phyloP scores from a whole-genome alignment of 2,113 vertebrate species.

The Psittacula cyanocephala region DNA sequence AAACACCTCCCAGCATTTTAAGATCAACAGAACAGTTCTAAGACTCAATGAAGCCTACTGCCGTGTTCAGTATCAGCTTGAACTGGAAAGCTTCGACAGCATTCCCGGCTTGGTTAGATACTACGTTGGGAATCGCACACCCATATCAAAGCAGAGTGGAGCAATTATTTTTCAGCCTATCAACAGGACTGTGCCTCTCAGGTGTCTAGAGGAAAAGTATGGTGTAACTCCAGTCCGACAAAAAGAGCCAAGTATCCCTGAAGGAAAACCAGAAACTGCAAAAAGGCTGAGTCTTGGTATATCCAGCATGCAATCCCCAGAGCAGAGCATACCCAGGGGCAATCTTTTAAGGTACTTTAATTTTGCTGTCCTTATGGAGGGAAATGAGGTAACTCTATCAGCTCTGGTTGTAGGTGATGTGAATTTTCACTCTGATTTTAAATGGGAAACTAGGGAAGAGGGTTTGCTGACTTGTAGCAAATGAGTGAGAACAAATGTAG shows the following conservation, averaged over 20 bases:
- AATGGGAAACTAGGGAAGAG: neutral
- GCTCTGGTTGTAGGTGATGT: neutral
- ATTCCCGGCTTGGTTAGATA: constrained; percentile 90
- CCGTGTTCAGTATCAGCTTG: constrained; percentile 90
- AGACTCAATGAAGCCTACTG: constrained; percentile 90
- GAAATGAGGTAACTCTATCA: neutral
- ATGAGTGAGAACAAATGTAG: neutral
- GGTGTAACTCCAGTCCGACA: constrained; percentile 65
- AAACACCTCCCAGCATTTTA: constrained; percentile 93
- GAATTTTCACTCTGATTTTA: neutral
- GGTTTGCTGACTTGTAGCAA: neutral
- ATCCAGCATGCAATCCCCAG: constrained; percentile 72
- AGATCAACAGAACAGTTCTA: constrained; percentile 88
- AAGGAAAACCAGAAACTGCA: constrained; percentile 72
- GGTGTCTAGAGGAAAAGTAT: constrained; percentile 91
- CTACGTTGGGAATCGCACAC: constrained; percentile 92
- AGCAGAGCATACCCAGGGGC: constrained; percentile 71
- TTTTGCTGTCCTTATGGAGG: neutral
- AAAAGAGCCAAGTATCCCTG: constrained; percentile 36
- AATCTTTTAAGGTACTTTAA: constrained; percentile 84
- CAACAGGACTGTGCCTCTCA: constrained; percentile 89
- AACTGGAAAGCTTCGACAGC: constrained; percentile 91
- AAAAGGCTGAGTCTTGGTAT: constrained; percentile 88
- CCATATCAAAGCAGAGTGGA: constrained; percentile 90
- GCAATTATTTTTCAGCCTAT: constrained; percentile 96